phyloP scores from a whole-genome alignment of 2,113 vertebrate species.

The Trematocara unimaculatum region DNA sequence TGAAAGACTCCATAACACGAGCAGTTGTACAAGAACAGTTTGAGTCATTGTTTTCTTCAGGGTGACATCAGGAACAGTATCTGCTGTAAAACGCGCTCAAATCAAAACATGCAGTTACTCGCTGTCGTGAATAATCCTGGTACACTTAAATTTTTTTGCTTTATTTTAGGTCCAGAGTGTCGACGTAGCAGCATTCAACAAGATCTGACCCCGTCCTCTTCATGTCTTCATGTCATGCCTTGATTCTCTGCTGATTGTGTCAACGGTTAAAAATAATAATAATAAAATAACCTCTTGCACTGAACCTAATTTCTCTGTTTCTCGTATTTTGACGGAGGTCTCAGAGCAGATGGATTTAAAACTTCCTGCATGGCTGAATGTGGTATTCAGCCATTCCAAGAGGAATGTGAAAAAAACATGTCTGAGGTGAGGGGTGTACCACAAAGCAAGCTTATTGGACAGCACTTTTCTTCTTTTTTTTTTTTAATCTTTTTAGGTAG shows the following conservation, averaged over 20 bases:
- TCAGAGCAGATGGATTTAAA: not conserved
- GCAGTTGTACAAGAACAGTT: not conserved
- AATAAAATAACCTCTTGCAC: slow-evolving; percentile 52
- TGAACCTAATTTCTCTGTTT: not conserved
- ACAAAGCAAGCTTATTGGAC: not conserved
- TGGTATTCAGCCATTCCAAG: not conserved
- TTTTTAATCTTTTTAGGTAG: not conserved
- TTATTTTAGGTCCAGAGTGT: slow-evolving; percentile 76
- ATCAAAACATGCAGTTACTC: not conserved
- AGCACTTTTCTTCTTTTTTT: not conserved
- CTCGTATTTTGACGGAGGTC: not conserved
- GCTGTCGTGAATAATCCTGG: not conserved
- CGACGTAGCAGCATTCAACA: slow-evolving; percentile 69
- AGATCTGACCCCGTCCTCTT: slow-evolving; percentile 51
- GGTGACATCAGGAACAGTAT: not conserved
- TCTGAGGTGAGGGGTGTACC: not conserved
- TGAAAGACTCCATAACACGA: not conserved
- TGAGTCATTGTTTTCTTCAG: not conserved
- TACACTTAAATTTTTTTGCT: not conserved
- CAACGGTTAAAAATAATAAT: slow-evolving; percentile 22
- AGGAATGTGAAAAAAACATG: not conserved
- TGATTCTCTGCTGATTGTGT: slow-evolving; percentile 43
- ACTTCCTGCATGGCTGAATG: not conserved
- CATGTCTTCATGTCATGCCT: not conserved
- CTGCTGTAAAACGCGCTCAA: not conserved